Percentiles rank a stretch among this genome's conserved stretches.
These are phyloP conservation scores for Rattus norvegicus DNA, from an alignment of 2,113 vertebrate genomes.

Conservation along the genomic window DNA sequence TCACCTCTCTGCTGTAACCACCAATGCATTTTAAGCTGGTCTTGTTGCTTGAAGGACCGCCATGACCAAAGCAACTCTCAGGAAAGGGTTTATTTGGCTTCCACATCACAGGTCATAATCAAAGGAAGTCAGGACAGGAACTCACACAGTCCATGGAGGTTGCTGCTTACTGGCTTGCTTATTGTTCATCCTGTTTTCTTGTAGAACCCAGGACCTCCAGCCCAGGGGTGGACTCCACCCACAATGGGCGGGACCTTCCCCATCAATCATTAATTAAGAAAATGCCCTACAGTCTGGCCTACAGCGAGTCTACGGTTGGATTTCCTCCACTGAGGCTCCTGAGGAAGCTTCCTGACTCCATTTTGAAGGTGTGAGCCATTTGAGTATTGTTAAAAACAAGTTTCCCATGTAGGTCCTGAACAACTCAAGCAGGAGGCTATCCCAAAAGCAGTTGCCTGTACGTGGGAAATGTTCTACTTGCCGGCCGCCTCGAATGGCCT, in stretches of 20 bases:
- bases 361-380: neutral
- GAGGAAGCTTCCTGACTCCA: neutral
- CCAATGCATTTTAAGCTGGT: neutral
- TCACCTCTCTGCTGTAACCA: neutral
- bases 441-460: no score
- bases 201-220: neutral
- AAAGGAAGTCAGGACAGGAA: neutral
- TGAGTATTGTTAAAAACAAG: neutral
- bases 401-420: neutral
- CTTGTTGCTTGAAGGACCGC: neutral
- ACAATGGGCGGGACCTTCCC: neutral
- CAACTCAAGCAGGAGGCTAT: no score
- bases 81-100: neutral
- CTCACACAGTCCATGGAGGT: neutral
- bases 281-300: neutral
- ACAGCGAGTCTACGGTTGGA: neutral
- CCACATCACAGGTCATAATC: neutral
- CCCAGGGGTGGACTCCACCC: neutral
- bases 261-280: neutral
- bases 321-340: neutral
- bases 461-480: no score
- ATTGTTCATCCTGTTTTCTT: neutral
- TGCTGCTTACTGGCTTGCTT: neutral
- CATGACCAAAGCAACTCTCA: neutral
- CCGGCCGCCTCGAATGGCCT: no score